A percentile compares a stretch with the other conserved stretches of the same genome.
Conservation (phyloP, 2,888 invertebrate species). For the Chydorus sphaericus region DNA sequence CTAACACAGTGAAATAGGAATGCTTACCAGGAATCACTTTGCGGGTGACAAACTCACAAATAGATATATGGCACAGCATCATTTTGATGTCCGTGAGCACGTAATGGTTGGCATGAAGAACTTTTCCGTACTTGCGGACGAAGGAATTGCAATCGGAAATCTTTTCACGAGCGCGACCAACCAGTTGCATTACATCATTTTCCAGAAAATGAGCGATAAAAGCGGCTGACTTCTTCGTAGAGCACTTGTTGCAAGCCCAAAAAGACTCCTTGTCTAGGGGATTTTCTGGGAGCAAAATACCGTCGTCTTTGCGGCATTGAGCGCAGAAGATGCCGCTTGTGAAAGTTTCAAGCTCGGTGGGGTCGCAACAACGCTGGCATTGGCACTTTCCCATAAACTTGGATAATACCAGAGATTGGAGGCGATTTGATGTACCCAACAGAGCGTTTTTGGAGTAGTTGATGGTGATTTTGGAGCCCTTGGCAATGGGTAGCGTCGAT, state of each 20-base stretch:
- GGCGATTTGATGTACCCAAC: too few species aligned
- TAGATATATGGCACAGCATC: too few species aligned
- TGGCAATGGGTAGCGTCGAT: conserved; percentile 40
- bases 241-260: conserved; percentile 26
- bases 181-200: conserved; percentile 19
- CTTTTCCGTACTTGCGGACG: conserved; percentile 30
- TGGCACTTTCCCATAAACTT: conserved; percentile 61
- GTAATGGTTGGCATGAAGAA: conserved; percentile 52
- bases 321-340: conserved; percentile 57
- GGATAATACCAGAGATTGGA: conserved; percentile 54
- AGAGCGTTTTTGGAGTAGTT: conserved; percentile 68
- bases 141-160: conserved; percentile 15
- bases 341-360: conserved; percentile 54
- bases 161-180: conserved; percentile 14
- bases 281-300: conserved; percentile 43
- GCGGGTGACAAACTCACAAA: too few species aligned
- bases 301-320: conserved; percentile 35
- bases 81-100: conserved; percentile 59
- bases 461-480: conserved; percentile 54
- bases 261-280: conserved; percentile 27
- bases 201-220: conserved; percentile 4
- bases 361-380: conserved; percentile 53
- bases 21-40: too few species aligned
- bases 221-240: not conserved
- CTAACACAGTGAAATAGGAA: too few species aligned